Evolutionary conservation across 2,113 vertebrate species (phyloP).

Genomic region (Macquaria australasica): DNA sequence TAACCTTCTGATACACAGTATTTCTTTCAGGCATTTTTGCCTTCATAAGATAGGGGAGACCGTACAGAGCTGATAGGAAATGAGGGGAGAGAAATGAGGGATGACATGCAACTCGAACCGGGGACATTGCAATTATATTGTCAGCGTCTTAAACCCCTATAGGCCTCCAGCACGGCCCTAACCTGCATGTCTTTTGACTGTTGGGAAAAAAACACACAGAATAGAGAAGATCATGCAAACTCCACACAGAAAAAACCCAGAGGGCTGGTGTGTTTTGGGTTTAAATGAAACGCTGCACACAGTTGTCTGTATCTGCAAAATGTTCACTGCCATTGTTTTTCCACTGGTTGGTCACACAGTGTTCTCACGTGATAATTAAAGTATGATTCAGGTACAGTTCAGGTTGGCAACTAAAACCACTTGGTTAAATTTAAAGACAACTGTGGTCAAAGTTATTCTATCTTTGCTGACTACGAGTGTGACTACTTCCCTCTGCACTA

Average conservation of each 20-base stretch:
- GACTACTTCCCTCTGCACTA: background rate
- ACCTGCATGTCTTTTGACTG: constrained; percentile 10
- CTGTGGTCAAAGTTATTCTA: background rate
- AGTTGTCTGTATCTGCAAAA: background rate
- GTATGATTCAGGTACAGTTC: background rate
- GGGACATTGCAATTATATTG: constrained; percentile 11
- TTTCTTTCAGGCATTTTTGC: background rate
- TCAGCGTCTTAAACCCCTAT: background rate
- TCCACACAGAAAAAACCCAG: background rate
- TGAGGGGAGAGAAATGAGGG: background rate
- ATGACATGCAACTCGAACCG: background rate
- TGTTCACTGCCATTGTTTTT: background rate
- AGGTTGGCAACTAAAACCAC: background rate
- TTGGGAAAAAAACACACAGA: background rate
- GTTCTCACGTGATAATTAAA: background rate
- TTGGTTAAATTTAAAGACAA: background rate
- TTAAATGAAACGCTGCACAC: background rate
- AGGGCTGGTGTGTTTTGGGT: background rate
- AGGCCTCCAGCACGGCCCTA: background rate
- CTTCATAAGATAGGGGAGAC: background rate
- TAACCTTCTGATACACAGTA: no score
- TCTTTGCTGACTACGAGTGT: no score
- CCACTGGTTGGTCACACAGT: no score
- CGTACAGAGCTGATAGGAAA: constrained; percentile 2
- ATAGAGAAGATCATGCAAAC: background rate